phyloP scores from a whole-genome alignment of 2,888 invertebrate genomes.

The Dorcus hopei region DNA sequence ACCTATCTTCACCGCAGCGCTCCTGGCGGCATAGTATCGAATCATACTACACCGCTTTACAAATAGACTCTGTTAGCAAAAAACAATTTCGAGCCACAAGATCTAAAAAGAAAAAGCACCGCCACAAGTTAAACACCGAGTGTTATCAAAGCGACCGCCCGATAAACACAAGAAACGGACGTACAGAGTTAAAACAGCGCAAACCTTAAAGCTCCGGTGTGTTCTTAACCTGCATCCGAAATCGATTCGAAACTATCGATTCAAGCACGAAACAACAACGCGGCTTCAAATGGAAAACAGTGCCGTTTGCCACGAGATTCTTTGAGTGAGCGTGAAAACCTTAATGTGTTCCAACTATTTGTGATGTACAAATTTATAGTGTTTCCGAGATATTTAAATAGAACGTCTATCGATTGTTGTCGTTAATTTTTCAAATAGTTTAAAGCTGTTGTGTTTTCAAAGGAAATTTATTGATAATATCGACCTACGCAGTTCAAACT shows the following conservation, averaged over 20 bases:
- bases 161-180: constrained; percentile 5
- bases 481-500: constrained; percentile 22
- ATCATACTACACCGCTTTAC: constrained; percentile 36
- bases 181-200: neutral
- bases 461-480: constrained; percentile 11
- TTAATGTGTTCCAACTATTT: constrained; percentile 44
- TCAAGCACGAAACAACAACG: constrained; percentile 23
- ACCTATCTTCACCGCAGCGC: constrained; percentile 31
- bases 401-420: constrained; percentile 15
- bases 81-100: constrained; percentile 21
- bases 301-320: too few relatives aligned
- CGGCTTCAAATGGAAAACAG: too few relatives aligned
- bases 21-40: constrained; percentile 37
- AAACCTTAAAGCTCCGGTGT: constrained; percentile 9
- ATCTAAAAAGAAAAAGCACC: constrained; percentile 12
- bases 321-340: constrained; percentile 24
- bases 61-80: constrained; percentile 36
- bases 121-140: constrained; percentile 9
- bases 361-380: constrained; percentile 33
- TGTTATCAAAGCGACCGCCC: neutral
- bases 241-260: constrained; percentile 47
- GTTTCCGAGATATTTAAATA: constrained; percentile 11
- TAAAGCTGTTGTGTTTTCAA: constrained; percentile 16
- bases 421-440: constrained; percentile 14
- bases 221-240: constrained; percentile 21